phyloP scores from a whole-genome alignment of 2,797 vertebrate species.

The Tachyglossus aculeatus region DNA sequence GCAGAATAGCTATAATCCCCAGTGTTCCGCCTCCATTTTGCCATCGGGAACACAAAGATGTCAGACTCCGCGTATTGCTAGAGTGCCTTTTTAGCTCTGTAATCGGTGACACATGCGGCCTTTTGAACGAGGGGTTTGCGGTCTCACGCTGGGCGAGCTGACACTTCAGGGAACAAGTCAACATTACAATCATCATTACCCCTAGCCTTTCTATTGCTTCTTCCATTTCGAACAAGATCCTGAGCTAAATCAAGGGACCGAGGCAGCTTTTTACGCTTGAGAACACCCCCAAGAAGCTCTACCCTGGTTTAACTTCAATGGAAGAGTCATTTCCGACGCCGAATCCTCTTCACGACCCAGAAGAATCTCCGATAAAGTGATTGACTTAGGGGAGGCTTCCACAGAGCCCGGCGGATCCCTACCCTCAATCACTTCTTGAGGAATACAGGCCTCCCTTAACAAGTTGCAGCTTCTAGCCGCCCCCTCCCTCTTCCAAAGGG shows the following conservation, averaged over 20 bases:
- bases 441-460: too few relatives aligned
- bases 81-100: not conserved
- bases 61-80: too few relatives aligned
- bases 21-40: not conserved
- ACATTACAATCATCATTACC: not conserved
- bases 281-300: not conserved
- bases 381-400: not conserved
- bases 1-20: not conserved
- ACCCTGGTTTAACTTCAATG: not conserved
- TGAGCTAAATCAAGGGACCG: conserved; percentile 12
- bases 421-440: too few relatives aligned
- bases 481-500: too few relatives aligned
- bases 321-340: not conserved
- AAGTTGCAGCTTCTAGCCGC: too few relatives aligned
- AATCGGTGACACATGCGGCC: not conserved
- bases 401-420: too few relatives aligned
- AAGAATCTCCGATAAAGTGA: not conserved
- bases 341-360: not conserved
- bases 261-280: not conserved
- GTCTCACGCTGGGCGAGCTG: not conserved
- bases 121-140: not conserved
- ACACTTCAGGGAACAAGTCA: not conserved
- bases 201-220: conserved; percentile 23
- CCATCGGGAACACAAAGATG: not conserved
- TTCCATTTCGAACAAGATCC: conserved; percentile 17